These are phyloP conservation scores for Pyrrhia umbra DNA, from an alignment of 2,888 invertebrate species.

Conservation along the genomic window DNA sequence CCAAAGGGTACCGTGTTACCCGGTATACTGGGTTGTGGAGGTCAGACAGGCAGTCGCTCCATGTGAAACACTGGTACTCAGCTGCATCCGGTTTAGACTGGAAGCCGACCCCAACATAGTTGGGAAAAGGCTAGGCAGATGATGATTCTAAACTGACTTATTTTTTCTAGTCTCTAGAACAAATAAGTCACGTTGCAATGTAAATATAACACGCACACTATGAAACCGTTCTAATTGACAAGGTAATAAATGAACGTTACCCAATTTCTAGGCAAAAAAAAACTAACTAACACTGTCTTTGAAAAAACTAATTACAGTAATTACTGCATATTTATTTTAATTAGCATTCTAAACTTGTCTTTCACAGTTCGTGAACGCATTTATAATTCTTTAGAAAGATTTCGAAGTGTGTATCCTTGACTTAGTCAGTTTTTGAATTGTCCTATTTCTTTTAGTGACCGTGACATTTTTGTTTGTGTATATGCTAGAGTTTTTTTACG, in stretches of 20 bases:
- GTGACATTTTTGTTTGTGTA: conserved; percentile 15
- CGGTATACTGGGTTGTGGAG: no score
- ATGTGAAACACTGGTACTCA: no score
- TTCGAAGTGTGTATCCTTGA: conserved; percentile 11
- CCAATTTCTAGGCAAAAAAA: conserved; percentile 9
- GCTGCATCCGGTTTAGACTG: no score
- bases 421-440: conserved; percentile 23
- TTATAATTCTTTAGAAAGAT: conserved; percentile 29
- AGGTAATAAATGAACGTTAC: conserved; percentile 6
- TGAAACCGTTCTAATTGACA: conserved; percentile 31
- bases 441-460: not conserved
- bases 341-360: conserved; percentile 27
- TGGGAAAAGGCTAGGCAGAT: no score
- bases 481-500: no score
- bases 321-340: conserved; percentile 44
- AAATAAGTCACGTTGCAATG: conserved; percentile 11
- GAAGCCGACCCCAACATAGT: no score
- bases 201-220: not conserved
- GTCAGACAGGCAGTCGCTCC: no score
- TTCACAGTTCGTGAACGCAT: conserved; percentile 24
- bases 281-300: conserved; percentile 8
- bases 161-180: no score
- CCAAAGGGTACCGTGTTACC: no score
- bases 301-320: conserved; percentile 25
- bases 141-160: no score